Evolutionary conservation across 1,140 invertebrate species (phyloP).

Genomic region (Drosophila trapezifrons): DNA sequence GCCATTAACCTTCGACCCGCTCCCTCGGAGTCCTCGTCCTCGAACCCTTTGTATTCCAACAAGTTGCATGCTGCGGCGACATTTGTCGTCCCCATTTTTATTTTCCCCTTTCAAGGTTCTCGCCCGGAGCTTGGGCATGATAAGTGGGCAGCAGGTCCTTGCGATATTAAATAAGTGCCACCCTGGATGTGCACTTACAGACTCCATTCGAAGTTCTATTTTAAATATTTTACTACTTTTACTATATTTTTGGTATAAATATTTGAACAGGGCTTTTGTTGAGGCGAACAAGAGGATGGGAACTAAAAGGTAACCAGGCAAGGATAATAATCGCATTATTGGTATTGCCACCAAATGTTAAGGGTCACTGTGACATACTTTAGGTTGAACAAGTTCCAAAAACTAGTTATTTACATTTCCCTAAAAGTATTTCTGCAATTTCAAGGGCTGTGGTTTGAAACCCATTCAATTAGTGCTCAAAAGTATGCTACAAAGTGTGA

Average conservation of each 20-base stretch:
- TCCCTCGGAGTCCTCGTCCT: neutral
- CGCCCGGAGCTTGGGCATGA: constrained; percentile 7
- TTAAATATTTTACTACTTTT: neutral
- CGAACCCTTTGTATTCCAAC: constrained; percentile 24
- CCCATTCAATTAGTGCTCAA: neutral
- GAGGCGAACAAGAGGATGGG: too few relatives aligned
- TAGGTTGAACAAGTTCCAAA: neutral
- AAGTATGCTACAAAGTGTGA: too few relatives aligned
- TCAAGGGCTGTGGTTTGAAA: neutral
- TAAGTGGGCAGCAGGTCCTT: constrained; percentile 13
- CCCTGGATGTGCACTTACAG: neutral
- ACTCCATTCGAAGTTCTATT: neutral
- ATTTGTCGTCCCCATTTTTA: constrained; percentile 29
- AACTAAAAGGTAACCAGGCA: too few relatives aligned
- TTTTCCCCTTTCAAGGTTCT: constrained; percentile 8
- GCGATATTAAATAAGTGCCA: constrained; percentile 11
- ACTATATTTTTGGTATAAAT: neutral
- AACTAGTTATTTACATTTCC: neutral
- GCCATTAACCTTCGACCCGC: constrained; percentile 8
- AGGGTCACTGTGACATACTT: neutral
- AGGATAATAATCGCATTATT: neutral
- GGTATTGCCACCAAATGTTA: neutral
- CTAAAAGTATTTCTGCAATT: too few relatives aligned
- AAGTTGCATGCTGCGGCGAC: constrained; percentile 45
- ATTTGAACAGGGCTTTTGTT: neutral